phyloP scores from a whole-genome alignment of 2,797 vertebrate species.

The Diglossa cyanea region DNA sequence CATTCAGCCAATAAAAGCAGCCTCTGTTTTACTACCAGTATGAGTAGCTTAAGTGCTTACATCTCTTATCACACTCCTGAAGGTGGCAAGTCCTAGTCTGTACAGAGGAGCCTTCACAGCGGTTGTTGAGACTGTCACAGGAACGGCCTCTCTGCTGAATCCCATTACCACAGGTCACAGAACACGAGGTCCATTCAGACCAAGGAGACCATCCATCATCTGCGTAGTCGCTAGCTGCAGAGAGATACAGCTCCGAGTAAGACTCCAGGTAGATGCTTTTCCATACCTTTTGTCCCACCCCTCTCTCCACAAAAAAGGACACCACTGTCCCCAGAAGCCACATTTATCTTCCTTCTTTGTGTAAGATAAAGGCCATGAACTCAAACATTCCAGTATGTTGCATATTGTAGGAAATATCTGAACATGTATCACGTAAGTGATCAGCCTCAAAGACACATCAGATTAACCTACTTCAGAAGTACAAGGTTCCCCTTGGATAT shows the following conservation, averaged over 20 bases:
- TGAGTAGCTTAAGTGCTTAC: slow-evolving; percentile 77
- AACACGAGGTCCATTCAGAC: slow-evolving; percentile 98
- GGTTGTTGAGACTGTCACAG: slow-evolving; percentile 96
- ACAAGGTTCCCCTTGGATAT: neutral
- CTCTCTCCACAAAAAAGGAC: neutral
- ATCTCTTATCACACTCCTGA: slow-evolving; percentile 97
- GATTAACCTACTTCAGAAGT: neutral
- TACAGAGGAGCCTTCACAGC: slow-evolving; percentile 95
- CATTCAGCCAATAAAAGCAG: neutral
- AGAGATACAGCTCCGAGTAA: neutral
- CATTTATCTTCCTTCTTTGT: neutral
- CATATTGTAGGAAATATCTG: neutral
- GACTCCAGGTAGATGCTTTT: neutral
- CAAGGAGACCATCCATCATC: slow-evolving; percentile 97
- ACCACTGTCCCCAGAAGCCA: neutral
- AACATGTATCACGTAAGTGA: accelerated
- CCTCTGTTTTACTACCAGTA: neutral
- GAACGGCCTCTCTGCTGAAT: slow-evolving; percentile 97
- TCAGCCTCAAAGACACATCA: neutral
- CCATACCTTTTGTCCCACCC: neutral
- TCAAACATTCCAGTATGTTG: neutral
- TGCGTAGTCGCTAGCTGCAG: slow-evolving; percentile 82
- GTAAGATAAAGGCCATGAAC: neutral
- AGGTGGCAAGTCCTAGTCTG: slow-evolving; percentile 97
- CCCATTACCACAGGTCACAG: slow-evolving; percentile 92